A percentile compares a stretch with the other conserved stretches of the same genome.
Conservation (phyloP, 2,888 invertebrate genomes). For the Podabrus alpinus region DNA sequence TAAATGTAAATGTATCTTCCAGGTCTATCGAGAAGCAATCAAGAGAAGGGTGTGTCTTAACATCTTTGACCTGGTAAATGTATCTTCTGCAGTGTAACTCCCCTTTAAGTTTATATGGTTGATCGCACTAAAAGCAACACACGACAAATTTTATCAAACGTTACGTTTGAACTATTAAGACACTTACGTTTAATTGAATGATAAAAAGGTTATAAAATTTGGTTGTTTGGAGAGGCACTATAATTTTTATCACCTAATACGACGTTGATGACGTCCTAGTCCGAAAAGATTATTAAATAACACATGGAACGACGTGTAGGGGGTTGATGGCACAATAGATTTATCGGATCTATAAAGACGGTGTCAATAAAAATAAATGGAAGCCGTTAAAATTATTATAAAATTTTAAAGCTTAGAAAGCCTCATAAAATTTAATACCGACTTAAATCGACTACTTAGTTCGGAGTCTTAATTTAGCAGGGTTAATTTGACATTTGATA, state of each 20-base stretch:
- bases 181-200: background rate
- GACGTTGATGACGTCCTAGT: background rate
- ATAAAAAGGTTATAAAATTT: background rate
- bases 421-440: background rate
- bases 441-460: background rate
- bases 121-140: conserved; percentile 19
- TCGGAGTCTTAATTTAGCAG: background rate
- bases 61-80: conserved; percentile 19
- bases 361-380: background rate
- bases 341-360: background rate
- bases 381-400: background rate
- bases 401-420: background rate
- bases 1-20: conserved; percentile 20
- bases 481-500: background rate
- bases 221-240: background rate
- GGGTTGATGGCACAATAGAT: background rate
- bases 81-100: conserved; percentile 1
- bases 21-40: conserved; percentile 19
- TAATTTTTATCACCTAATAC: background rate
- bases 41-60: conserved; percentile 16
- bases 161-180: background rate
- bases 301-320: background rate
- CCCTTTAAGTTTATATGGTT: conserved; percentile 17
- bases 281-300: background rate
- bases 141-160: background rate